phyloP scores from a whole-genome alignment of 2,888 invertebrate species.

The Tridacna crocea region DNA sequence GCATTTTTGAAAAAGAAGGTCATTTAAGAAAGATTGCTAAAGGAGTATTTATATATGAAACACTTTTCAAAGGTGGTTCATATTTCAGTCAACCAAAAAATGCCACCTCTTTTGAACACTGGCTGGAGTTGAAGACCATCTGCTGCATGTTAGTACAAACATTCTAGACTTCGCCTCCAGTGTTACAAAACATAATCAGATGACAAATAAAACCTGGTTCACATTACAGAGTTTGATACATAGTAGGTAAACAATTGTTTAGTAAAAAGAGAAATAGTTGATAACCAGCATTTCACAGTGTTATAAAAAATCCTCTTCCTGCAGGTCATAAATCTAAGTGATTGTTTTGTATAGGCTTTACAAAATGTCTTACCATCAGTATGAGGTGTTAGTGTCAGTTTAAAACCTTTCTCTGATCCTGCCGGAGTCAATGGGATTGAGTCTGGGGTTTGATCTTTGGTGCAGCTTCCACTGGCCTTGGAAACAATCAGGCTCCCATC shows the following conservation, averaged over 20 bases:
- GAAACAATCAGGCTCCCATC: constrained; percentile 26
- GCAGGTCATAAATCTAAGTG: too few species aligned
- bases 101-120: constrained; percentile 17
- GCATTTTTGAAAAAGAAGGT: too few species aligned
- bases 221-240: too few species aligned
- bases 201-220: too few species aligned
- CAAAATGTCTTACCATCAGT: constrained; percentile 7
- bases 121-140: constrained; percentile 19
- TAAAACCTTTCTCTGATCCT: constrained; percentile 8
- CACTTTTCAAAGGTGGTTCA: too few species aligned
- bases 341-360: too few species aligned
- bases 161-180: constrained; percentile 12
- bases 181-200: neutral
- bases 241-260: too few species aligned
- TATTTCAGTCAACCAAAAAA: constrained; percentile 20
- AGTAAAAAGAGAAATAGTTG: too few species aligned
- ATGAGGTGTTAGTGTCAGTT: constrained; percentile 13
- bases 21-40: too few species aligned
- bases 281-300: too few species aligned
- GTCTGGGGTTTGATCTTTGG: constrained; percentile 24
- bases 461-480: constrained; percentile 30
- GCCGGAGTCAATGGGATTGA: constrained; percentile 7
- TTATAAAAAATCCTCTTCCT: too few species aligned
- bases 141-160: constrained; percentile 16
- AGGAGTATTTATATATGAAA: too few species aligned